Conservation (phyloP, 2,113 vertebrate species). For the Upupa epops region DNA sequence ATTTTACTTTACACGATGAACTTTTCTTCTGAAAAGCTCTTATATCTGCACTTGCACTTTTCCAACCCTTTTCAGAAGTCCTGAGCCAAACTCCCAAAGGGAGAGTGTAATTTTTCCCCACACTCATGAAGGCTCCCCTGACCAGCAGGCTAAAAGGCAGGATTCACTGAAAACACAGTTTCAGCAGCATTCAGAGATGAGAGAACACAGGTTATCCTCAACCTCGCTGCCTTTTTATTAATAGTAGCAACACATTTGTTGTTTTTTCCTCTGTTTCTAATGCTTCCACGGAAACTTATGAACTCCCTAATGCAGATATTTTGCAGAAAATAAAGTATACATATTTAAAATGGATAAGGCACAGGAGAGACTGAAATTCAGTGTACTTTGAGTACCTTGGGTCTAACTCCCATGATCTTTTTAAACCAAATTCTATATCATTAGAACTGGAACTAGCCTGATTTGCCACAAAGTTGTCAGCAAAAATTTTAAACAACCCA, state of each 20-base stretch:
- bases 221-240: neutral
- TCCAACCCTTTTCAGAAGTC: neutral
- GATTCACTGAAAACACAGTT: neutral
- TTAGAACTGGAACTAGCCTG: neutral
- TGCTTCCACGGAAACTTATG: neutral
- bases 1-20: neutral
- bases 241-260: neutral
- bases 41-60: neutral
- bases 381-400: neutral
- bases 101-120: neutral
- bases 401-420: neutral
- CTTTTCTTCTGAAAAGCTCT: neutral
- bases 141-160: neutral
- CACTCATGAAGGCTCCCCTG: neutral
- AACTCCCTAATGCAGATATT: neutral
- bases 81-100: neutral
- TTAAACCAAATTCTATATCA: neutral
- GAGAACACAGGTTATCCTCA: neutral
- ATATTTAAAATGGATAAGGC: neutral
- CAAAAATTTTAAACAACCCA: neutral
- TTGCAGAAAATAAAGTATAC: neutral
- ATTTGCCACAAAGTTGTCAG: neutral
- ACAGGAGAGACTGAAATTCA: neutral
- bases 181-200: neutral
- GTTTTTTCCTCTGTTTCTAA: neutral